phyloP scores from a whole-genome alignment of 2,797 vertebrate genomes.

The Botia kubotai region DNA sequence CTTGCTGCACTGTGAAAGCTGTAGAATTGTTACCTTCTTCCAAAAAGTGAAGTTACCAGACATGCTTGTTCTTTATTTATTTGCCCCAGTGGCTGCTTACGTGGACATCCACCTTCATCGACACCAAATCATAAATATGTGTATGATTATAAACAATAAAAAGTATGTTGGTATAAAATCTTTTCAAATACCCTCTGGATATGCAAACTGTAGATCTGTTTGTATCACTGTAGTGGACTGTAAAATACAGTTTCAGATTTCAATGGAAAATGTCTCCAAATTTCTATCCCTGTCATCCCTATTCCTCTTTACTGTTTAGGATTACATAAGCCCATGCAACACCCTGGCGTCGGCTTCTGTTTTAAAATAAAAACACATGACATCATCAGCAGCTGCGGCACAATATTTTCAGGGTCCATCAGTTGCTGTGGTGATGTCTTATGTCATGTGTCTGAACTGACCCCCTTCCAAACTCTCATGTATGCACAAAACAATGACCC shows the following conservation, averaged over 20 bases:
- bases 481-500: slow-evolving; percentile 44
- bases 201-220: too few relatives aligned
- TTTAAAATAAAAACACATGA: slow-evolving; percentile 76
- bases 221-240: slow-evolving; percentile 23
- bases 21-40: neutral
- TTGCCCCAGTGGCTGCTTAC: slow-evolving; percentile 21
- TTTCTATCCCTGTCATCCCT: slow-evolving; percentile 54
- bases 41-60: slow-evolving; percentile 7
- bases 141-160: neutral
- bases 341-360: slow-evolving; percentile 51
- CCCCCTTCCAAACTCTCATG: slow-evolving; percentile 41
- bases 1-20: slow-evolving; percentile 39
- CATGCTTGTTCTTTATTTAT: neutral
- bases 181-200: too few relatives aligned
- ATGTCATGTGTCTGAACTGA: slow-evolving; percentile 61
- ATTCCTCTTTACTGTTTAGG: slow-evolving; percentile 63
- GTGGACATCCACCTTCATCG: neutral
- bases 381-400: slow-evolving; percentile 81
- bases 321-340: slow-evolving; percentile 79
- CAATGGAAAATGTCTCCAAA: slow-evolving; percentile 53
- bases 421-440: slow-evolving; percentile 71
- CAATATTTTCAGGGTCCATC: slow-evolving; percentile 67
- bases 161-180: too few relatives aligned
- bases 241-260: slow-evolving; percentile 50
- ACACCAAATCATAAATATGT: neutral